phyloP scores from a whole-genome alignment of 1,140 invertebrate species.

The Scaptomyza montana region DNA sequence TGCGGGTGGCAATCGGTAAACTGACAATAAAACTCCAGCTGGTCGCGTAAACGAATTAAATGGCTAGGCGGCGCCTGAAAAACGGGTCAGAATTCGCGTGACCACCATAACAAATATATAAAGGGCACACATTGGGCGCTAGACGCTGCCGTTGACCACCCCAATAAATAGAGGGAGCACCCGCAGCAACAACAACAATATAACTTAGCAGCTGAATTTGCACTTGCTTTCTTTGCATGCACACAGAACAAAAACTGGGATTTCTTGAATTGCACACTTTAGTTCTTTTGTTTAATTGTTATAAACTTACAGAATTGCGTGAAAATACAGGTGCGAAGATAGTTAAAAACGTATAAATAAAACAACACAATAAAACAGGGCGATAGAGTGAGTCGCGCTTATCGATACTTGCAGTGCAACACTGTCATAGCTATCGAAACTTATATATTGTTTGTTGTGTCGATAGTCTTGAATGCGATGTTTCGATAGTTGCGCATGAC shows the following conservation, averaged over 20 bases:
- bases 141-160: conserved; percentile 45
- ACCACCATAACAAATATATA: conserved; percentile 58
- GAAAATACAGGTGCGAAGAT: conserved; percentile 52
- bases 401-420: conserved; percentile 48
- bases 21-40: conserved; percentile 33
- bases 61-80: conserved; percentile 37
- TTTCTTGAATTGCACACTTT: conserved; percentile 26
- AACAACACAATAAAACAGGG: conserved; percentile 69
- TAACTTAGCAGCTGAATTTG: conserved; percentile 66
- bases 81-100: conserved; percentile 69
- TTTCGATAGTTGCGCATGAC: conserved; percentile 36
- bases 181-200: conserved; percentile 37
- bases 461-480: conserved; percentile 13
- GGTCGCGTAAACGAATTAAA: conserved; percentile 28
- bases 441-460: not conserved
- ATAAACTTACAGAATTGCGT: conserved; percentile 67
- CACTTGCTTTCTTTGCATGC: conserved; percentile 43
- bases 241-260: conserved; percentile 5
- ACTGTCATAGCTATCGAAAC: conserved; percentile 48
- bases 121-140: conserved; percentile 18
- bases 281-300: conserved; percentile 49
- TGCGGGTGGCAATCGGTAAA: conserved; percentile 31
- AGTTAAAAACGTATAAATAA: conserved; percentile 72
- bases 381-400: conserved; percentile 49
- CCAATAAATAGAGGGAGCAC: conserved; percentile 48